Conservation (phyloP, 2,113 vertebrate genomes). For the Planiliza haematocheilus region DNA sequence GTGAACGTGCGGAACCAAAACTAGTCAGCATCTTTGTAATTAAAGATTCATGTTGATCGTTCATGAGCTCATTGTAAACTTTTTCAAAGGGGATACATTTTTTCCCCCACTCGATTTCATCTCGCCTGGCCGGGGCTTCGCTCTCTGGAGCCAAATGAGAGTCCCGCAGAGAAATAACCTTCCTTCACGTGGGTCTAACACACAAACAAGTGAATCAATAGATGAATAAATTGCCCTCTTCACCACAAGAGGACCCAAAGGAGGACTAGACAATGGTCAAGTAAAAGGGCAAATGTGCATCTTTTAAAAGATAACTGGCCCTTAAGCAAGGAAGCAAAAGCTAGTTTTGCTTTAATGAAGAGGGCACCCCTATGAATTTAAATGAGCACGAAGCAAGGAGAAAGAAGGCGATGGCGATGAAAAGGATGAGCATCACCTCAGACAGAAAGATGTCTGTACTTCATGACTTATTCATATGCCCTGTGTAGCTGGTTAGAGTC, state of each 20-base stretch:
- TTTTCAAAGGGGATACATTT: constrained; percentile 12
- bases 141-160: constrained; percentile 50
- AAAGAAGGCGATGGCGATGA: constrained; percentile 7
- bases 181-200: constrained; percentile 47
- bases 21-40: constrained; percentile 2
- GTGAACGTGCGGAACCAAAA: constrained; percentile 18
- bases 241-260: constrained; percentile 70
- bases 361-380: constrained; percentile 37
- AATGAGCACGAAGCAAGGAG: constrained; percentile 30
- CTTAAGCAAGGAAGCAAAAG: background rate
- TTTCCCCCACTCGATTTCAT: constrained; percentile 23
- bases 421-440: constrained; percentile 39
- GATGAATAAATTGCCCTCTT: constrained; percentile 72
- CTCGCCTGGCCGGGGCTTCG: constrained; percentile 12
- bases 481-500: constrained; percentile 56
- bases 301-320: constrained; percentile 15
- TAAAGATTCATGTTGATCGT: constrained; percentile 13
- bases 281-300: constrained; percentile 43
- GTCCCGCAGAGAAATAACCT: constrained; percentile 62
- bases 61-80: constrained; percentile 18
- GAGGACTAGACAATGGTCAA: constrained; percentile 37
- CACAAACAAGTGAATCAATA: constrained; percentile 77
- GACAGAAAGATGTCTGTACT: constrained; percentile 49
- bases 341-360: constrained; percentile 24
- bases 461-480: constrained; percentile 79